These are phyloP conservation scores for Heliothis peltigera DNA, from an alignment of 2,888 invertebrate genomes.

Conservation along the genomic window DNA sequence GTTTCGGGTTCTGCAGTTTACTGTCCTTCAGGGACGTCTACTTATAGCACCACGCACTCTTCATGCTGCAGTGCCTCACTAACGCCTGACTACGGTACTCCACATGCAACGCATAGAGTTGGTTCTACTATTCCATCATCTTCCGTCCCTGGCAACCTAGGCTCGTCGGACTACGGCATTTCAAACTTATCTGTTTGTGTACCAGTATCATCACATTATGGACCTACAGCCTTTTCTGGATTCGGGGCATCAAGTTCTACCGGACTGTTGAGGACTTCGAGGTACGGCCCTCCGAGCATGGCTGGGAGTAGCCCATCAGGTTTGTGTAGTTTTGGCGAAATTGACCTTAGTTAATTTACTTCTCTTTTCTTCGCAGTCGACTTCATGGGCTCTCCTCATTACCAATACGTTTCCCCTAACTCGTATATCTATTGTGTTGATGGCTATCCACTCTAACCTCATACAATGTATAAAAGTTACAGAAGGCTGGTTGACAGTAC, in stretches of 20 bases:
- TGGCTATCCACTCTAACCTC: background rate
- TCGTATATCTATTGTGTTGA: background rate
- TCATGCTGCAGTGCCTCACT: background rate
- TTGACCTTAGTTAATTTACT: background rate
- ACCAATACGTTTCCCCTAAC: background rate
- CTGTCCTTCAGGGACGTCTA: background rate
- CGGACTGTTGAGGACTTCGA: background rate
- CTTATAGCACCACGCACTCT: background rate
- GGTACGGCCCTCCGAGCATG: background rate
- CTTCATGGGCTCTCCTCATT: background rate
- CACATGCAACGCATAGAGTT: background rate
- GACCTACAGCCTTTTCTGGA: background rate
- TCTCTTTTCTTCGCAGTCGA: background rate
- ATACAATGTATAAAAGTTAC: background rate
- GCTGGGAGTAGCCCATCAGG: background rate
- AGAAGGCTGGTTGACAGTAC: background rate
- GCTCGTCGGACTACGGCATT: background rate
- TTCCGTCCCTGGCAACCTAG: background rate
- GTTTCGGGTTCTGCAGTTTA: background rate
- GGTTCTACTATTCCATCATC: background rate
- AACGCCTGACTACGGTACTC: background rate
- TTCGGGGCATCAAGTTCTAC: background rate
- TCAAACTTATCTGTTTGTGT: slow-evolving; percentile 1
- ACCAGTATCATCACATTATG: background rate
- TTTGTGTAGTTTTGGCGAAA: background rate